Percentiles rank a stretch among this genome's conserved stretches.
Evolutionary conservation across 2,888 invertebrate species (phyloP).

Genomic region (Parthenolecanium corni): DNA sequence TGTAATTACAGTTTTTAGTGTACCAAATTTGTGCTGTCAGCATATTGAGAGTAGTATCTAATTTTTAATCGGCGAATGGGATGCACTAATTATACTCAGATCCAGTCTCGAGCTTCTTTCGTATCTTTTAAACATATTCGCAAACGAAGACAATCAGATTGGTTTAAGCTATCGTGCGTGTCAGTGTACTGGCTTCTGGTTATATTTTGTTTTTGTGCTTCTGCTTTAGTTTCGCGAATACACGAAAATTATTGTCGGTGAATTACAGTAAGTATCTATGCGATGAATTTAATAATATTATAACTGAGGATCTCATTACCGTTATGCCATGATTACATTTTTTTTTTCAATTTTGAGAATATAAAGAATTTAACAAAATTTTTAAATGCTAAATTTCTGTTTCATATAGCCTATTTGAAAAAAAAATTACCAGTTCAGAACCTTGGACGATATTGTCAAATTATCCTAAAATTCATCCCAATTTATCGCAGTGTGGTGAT

Average conservation of each 20-base stretch:
- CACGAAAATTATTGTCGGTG: not conserved
- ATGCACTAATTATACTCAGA: conserved; percentile 10
- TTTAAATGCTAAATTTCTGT: too few species aligned
- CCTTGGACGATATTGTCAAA: too few species aligned
- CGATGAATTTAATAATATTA: too few species aligned
- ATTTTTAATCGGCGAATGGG: conserved; percentile 12
- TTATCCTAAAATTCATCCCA: too few species aligned
- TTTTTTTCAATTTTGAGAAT: too few species aligned
- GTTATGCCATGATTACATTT: too few species aligned
- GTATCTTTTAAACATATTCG: not conserved
- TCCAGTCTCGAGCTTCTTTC: conserved; percentile 5
- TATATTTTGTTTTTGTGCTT: not conserved
- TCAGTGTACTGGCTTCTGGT: not conserved
- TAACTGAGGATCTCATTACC: too few species aligned
- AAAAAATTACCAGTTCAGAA: too few species aligned
- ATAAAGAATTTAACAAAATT: too few species aligned
- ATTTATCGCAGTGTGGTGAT: too few species aligned
- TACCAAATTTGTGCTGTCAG: not conserved
- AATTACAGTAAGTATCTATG: not conserved
- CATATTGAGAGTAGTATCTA: not conserved
- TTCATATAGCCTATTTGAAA: too few species aligned
- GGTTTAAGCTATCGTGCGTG: conserved; percentile 18
- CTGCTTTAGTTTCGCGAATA: not conserved
- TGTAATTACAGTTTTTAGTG: conserved; percentile 26
- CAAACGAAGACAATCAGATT: not conserved